phyloP scores from a whole-genome alignment of 2,113 vertebrate genomes.

The Paraplagusia blochii region DNA sequence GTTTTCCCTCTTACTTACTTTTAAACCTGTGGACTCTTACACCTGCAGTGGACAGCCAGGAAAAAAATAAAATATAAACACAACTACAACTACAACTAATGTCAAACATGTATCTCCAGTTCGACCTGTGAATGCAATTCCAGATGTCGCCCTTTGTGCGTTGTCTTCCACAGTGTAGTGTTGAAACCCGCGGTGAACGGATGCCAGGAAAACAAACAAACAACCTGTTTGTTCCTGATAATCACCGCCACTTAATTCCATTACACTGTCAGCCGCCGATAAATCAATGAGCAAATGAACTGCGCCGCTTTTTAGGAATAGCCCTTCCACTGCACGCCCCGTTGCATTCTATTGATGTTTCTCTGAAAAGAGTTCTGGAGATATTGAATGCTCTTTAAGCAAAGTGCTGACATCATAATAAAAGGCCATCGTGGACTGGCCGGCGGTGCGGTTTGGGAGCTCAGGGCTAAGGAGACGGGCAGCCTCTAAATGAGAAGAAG shows the following conservation, averaged over 20 bases:
- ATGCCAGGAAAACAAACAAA: slow-evolving; percentile 52
- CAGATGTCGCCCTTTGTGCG: not conserved
- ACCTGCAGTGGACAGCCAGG: slow-evolving; percentile 9
- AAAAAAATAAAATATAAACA: no score
- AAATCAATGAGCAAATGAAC: slow-evolving; percentile 78
- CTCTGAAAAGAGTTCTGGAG: slow-evolving; percentile 59
- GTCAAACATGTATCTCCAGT: no score
- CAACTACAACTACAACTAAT: no score
- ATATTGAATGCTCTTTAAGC: slow-evolving; percentile 78
- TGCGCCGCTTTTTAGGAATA: slow-evolving; percentile 64
- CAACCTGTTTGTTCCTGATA: slow-evolving; percentile 67
- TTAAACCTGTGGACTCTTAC: slow-evolving; percentile 2
- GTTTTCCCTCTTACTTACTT: slow-evolving; percentile 4
- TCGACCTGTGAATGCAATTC: slow-evolving; percentile 3
- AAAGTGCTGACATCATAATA: slow-evolving; percentile 79
- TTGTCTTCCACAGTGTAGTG: slow-evolving; percentile 3
- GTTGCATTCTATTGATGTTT: slow-evolving; percentile 73
- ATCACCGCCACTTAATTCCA: slow-evolving; percentile 71
- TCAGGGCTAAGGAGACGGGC: slow-evolving; percentile 55
- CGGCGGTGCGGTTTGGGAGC: slow-evolving; percentile 56
- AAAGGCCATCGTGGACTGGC: slow-evolving; percentile 63
- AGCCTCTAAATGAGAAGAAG: slow-evolving; percentile 56
- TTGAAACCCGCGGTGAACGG: slow-evolving; percentile 35
- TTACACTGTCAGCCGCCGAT: slow-evolving; percentile 69
- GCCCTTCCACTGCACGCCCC: slow-evolving; percentile 46